A percentile compares a stretch with the other conserved stretches of the same genome.
These are phyloP conservation scores for Erannis defoliaria DNA, from an alignment of 2,888 invertebrate genomes.

Conservation along the genomic window DNA sequence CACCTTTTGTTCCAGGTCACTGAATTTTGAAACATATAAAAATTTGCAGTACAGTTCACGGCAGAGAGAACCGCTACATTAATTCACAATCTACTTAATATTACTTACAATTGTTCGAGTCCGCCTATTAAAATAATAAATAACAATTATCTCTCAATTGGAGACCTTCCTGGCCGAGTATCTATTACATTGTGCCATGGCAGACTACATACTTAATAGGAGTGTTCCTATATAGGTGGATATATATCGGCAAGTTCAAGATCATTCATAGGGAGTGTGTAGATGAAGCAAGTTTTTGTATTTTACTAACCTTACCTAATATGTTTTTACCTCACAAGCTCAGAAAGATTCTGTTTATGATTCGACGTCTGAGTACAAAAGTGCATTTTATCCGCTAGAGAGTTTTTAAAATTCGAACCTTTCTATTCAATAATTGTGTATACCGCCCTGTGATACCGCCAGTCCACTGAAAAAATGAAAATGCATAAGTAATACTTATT, in stretches of 20 bases:
- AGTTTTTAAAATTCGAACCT: no score
- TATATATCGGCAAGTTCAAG: constrained; percentile 15
- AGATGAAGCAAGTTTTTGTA: constrained; percentile 7
- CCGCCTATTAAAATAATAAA: constrained; percentile 2
- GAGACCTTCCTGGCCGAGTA: constrained; percentile 10
- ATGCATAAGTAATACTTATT: no score
- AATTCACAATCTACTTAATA: neutral
- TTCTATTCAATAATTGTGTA: no score
- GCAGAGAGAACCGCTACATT: neutral
- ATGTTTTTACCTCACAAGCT: no score
- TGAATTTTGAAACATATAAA: neutral
- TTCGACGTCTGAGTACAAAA: no score
- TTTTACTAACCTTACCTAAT: no score
- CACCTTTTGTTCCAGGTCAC: no score
- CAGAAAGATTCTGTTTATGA: no score
- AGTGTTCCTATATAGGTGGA: no score
- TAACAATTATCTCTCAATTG: constrained; percentile 20
- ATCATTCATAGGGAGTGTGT: constrained; percentile 11
- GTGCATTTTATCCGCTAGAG: no score
- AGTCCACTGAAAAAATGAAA: no score
- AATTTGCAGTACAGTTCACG: neutral
- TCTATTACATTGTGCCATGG: constrained; percentile 4
- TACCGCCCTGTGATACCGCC: no score
- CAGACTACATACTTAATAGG: neutral
- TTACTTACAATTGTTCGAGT: neutral